phyloP scores from a whole-genome alignment of 2,113 vertebrate species.

The Pygathrix nemaeus region DNA sequence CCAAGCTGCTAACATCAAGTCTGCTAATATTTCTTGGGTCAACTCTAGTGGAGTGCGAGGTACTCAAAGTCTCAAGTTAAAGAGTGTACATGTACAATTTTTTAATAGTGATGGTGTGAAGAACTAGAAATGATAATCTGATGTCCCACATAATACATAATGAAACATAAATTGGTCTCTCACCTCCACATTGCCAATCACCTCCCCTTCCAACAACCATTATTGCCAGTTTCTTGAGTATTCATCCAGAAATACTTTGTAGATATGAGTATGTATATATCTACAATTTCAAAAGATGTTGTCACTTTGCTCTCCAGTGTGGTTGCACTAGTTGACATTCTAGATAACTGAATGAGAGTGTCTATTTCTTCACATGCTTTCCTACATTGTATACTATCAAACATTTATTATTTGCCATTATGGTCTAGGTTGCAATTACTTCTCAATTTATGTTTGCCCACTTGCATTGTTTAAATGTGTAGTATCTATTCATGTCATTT shows the following conservation, averaged over 20 bases:
- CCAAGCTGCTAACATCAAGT: not conserved
- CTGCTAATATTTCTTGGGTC: not conserved
- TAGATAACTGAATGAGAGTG: not conserved
- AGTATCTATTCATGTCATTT: not conserved
- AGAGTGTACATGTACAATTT: not conserved
- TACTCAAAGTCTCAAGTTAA: conserved; percentile 12
- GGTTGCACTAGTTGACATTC: not conserved
- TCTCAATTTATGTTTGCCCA: not conserved
- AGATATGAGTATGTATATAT: not conserved
- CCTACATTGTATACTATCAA: not conserved
- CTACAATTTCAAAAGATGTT: not conserved
- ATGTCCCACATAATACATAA: not conserved
- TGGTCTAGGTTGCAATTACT: not conserved
- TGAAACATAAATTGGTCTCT: not conserved
- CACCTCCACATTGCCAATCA: not conserved
- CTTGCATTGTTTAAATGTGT: not conserved
- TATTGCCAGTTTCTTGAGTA: not conserved
- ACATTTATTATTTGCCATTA: not conserved
- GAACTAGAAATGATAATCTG: not conserved
- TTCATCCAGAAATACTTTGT: not conserved
- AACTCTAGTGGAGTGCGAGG: not conserved
- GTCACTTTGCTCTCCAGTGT: not conserved
- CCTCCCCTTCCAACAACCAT: not conserved
- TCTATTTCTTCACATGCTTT: not conserved
- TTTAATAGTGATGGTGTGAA: not conserved